Percentiles rank a stretch among this genome's conserved stretches.
Evolutionary conservation across 2,888 invertebrate species (phyloP).

Genomic region (Cartodere bifasciata): DNA sequence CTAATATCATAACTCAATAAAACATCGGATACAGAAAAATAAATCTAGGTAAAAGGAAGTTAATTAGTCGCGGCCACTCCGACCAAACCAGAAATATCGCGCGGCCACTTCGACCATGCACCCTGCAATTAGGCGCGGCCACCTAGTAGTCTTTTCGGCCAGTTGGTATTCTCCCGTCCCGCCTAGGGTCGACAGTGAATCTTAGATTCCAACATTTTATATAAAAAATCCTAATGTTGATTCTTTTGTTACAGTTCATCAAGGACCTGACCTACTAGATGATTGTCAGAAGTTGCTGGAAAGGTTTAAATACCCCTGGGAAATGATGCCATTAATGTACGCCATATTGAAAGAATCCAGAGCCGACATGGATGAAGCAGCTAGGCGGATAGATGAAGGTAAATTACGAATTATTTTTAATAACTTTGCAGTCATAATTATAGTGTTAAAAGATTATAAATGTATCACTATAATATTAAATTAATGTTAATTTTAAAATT

Average conservation of each 20-base stretch:
- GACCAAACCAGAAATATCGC: too few relatives aligned
- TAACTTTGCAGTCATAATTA: too few relatives aligned
- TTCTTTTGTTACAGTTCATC: conserved; percentile 26
- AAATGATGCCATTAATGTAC: conserved; percentile 68
- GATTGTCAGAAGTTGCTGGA: conserved; percentile 63
- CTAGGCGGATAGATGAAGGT: conserved; percentile 68
- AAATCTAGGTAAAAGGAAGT: too few relatives aligned
- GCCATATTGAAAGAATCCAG: conserved; percentile 66
- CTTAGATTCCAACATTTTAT: too few relatives aligned
- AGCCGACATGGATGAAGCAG: conserved; percentile 62
- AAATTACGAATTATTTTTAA: too few relatives aligned
- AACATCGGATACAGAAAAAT: too few relatives aligned
- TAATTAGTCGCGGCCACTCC: too few relatives aligned
- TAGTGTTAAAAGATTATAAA: too few relatives aligned
- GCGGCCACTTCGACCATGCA: too few relatives aligned
- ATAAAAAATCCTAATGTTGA: too few relatives aligned
- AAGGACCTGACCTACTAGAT: conserved; percentile 46
- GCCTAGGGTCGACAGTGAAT: neutral
- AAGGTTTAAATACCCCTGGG: conserved; percentile 67
- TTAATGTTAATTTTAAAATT: conserved; percentile 2
- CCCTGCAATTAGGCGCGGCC: conserved; percentile 4
- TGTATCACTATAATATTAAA: too few relatives aligned
- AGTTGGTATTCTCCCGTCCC: neutral
- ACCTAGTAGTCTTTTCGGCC: neutral
- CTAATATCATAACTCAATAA: too few relatives aligned